Percentiles rank a stretch among this genome's conserved stretches.
Evolutionary conservation across 2,888 invertebrate genomes (phyloP).

Genomic region (Cephus pygmeus): DNA sequence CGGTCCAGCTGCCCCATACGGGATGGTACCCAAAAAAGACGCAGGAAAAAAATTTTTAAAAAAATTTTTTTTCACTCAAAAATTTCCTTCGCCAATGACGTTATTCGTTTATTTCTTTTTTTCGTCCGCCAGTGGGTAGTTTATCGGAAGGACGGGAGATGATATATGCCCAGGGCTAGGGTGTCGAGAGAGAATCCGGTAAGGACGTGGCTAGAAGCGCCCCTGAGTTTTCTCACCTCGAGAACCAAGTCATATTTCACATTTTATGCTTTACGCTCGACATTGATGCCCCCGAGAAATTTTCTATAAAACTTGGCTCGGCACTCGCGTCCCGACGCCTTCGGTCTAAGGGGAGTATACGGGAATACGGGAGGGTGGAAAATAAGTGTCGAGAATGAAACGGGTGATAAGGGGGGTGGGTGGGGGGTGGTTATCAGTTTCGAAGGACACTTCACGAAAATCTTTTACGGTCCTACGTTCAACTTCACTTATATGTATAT

Average conservation of each 20-base stretch:
- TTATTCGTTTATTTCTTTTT: too few species aligned
- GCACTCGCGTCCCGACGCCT: too few species aligned
- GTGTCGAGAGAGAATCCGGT: not conserved
- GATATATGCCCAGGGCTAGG: not conserved
- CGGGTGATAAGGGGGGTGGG: not conserved
- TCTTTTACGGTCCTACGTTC: conserved; percentile 31
- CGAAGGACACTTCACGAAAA: conserved; percentile 33
- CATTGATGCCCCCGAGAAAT: conserved; percentile 10
- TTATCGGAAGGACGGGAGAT: not conserved
- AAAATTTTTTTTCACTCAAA: conserved; percentile 1
- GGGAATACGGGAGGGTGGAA: too few species aligned
- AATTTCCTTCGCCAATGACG: not conserved
- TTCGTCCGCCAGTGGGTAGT: not conserved
- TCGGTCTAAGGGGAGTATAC: too few species aligned
- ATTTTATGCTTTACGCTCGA: conserved; percentile 8
- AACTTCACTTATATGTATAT: too few species aligned
- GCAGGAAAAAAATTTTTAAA: not conserved
- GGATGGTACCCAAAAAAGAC: too few species aligned
- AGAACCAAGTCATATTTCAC: conserved; percentile 1
- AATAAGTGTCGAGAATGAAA: not conserved
- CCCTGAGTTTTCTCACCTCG: not conserved
- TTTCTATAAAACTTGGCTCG: conserved; percentile 2
- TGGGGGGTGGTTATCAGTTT: not conserved
- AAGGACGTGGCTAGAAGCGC: not conserved
- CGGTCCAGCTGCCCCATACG: too few species aligned